Evolutionary conservation across 2,797 vertebrate species (phyloP), one percentile per base, ranked within the genome.

Genomic region (Ispidina lecontei): DNA sequence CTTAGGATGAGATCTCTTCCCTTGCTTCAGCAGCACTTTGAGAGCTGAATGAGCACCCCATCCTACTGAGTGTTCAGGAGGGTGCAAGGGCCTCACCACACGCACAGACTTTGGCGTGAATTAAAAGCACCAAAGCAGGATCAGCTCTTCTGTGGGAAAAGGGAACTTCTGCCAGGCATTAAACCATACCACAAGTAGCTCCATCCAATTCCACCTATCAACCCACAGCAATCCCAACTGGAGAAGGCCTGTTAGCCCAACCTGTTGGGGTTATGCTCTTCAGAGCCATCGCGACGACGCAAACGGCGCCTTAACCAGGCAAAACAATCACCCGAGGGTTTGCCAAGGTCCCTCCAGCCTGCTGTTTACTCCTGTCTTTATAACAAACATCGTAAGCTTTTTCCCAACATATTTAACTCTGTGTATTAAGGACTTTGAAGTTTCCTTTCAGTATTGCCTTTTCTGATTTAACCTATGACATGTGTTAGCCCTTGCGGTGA

Each of bases 401-500:
- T 51, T 18, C 91, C 91, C 92, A 91, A 79, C 89, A 94, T 94
- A 73, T 95, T 95, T 95, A 97, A 94, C 95, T 94, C 94, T 75
- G 76, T 84, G 92, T 52, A 95, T 96, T 77, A 96, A 92, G 89
- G 94, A 96, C 97, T 96, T 94, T 95, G 95, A 97, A 96, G 96
- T 96, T 94, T 74, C 92, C 89, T 96, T 96, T 92, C 93, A 92
- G 91, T 56, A 25, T 49, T 92, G 90, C 95, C 97, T 92, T 85
- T 81, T 91, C 76, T 94, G 95, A 89, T 92, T 91, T 97, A 93
- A 96, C 96, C 97, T 96, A 96, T 93, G 97, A 95, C 87, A 60
- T 81, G 87, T 77, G 95, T 84, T 96, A 94, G 95, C 94, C 96
- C 97, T 93, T 31, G 74, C 29, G 58, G 94, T 93, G 95, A 95